Evolutionary conservation across 53 echinoderm and acorn worm genomes (phyloP), one percentile per base, ranked within the genome.

Genomic region (Luidia sarsii): DNA sequence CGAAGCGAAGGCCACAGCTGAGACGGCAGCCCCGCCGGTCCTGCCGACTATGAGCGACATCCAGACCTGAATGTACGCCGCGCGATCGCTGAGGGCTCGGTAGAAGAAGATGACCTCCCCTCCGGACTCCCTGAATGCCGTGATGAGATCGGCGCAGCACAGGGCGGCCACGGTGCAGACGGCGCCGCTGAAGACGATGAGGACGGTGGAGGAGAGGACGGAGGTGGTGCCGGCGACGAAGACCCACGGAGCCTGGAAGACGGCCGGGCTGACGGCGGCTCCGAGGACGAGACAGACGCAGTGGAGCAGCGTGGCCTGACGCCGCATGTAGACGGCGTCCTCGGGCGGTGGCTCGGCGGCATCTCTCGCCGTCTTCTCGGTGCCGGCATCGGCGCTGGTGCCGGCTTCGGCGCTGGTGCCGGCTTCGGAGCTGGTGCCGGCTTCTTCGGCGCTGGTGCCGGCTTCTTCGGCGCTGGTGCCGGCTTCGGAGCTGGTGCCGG

Each of bases 271-370:
- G 52, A 93, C 81, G 10, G 87, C 83, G 33, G 88, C 87, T 0
- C 94, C 94, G n/a, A 93, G 43, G 36, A 93, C 75, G 57, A 93
- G 84, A 30, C 87, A 79, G 1, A 93, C 84, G 30, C 89, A 87
- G 53, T 87, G 90, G 10, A 89, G 14, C n/a, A 87, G 52, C 13
- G 83, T 87, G 28, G 57, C 72, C 55, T 72, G 72, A 4, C 72
- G 56, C 56, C 72, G 72, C 72, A 72, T 72, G 41, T 72, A 72
- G 38, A 72, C 72, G 36, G 72, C 72, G 39, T 72, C 72, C 33
- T 33, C 31, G 13, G 56, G 38, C 56, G 57, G 39, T 0, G 72
- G 39, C 34, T 3, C 3, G 39, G 39, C 34, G 6, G 63, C 8
- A 13, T 41, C n/a, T n/a, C n/a, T 6, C 41, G 6, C 6, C 6